Conservation (phyloP, 64 coral and sea anemone species). For the Stichodactyla helianthus region DNA sequence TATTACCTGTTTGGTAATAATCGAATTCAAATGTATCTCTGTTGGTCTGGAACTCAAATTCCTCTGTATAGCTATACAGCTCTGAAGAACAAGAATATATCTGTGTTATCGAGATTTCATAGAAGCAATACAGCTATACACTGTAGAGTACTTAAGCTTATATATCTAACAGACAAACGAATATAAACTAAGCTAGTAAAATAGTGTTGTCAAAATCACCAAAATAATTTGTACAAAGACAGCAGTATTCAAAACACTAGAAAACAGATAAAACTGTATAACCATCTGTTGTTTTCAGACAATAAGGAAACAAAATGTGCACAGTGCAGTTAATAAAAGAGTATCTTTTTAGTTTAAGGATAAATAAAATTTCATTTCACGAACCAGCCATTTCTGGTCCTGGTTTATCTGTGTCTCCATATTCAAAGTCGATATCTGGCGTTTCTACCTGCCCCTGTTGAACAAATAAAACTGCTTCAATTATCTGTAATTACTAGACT, state of each 20-base stretch:
- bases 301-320: background rate
- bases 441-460: constrained; percentile 73
- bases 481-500: background rate
- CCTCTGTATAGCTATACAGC: constrained; percentile 97
- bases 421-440: constrained; percentile 88
- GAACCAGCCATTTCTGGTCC: constrained; percentile 70
- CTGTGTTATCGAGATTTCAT: background rate
- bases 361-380: background rate
- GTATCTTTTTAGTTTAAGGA: background rate
- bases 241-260: background rate
- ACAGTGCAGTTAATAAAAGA: background rate
- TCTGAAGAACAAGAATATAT: constrained; percentile 37
- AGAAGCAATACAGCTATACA: background rate
- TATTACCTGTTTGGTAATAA: constrained; percentile 52
- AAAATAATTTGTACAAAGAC: background rate
- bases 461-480: background rate
- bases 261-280: background rate
- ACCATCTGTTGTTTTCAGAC: background rate
- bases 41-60: constrained; percentile 80
- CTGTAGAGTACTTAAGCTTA: too few species aligned
- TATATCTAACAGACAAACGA: too few species aligned
- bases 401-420: constrained; percentile 69
- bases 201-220: background rate
- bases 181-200: background rate
- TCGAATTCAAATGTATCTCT: constrained; percentile 79